Base-by-base conservation (phyloP, 2,113 vertebrate genomes). In the Onychorhynchus coronatus region DNA sequence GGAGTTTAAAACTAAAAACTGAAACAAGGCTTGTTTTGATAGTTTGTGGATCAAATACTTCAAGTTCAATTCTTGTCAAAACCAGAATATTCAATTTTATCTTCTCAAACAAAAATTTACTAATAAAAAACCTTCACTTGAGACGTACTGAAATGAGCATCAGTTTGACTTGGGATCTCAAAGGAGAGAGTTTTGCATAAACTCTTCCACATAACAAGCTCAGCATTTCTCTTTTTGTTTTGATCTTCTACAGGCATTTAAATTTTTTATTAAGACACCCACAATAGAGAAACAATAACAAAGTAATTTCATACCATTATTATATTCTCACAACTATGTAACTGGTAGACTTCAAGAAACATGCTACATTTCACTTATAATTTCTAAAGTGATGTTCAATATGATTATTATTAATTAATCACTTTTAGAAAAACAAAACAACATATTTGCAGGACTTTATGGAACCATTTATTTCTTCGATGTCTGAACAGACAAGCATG, bases 211-310 rank as follows among this genome's bases (percentile, higher is more conserved):
- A 50, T 66, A 93, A 87, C 33, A 90, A 92, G 78, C 73, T 89
- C 93, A 87, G 76, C 76, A 75, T 47, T 88, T 84, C 70, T 56
- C n/a, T 28, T 19, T 39, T 95, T 94, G 52, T 28, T 97, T 95
- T 93, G 75, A 94, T 90, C 85, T 96, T 88, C 59, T 74, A 61
- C 27, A 74, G 76, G 52, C 83, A 67, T 71, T 95, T 89, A 67
- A 83, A 89, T 37, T 89, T 93, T 93, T 95, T 80, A 94, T 90
- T 66, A 95, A 63, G 72, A 50, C 72, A 92, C 71, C 14, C 37
- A 73, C 65, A 63, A 61, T 5, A 89, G 25, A 90, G 41, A 41
- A 88, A 86, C 13, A 62, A 37, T 33, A 88, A 61, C 14, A 28
- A 82, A 83, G n/a, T 27, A 2, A n/a, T 52, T 91, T 78, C 18